These are phyloP conservation scores for Whitmania pigra DNA, from an alignment of 1,140 invertebrate species.

Conservation along the genomic window DNA sequence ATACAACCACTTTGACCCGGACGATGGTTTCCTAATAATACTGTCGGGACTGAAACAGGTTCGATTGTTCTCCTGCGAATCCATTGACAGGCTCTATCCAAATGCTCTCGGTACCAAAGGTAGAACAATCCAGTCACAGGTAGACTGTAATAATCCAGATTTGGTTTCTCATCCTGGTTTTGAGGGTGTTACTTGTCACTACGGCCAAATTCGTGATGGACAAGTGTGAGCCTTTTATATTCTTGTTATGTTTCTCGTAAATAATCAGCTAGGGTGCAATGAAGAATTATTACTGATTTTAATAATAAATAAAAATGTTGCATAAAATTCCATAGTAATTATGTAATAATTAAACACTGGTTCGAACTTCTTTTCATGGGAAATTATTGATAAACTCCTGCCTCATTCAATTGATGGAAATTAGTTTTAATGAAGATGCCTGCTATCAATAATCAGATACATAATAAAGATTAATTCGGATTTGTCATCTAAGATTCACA, in stretches of 20 bases:
- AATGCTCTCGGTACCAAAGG: constrained; percentile 28
- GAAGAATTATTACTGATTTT: neutral
- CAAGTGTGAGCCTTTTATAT: constrained; percentile 24
- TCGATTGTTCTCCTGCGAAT: constrained; percentile 27
- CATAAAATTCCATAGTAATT: too few species aligned
- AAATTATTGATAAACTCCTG: too few species aligned
- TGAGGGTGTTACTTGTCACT: constrained; percentile 23
- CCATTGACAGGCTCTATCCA: constrained; percentile 24
- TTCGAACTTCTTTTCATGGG: too few species aligned
- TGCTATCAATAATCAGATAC: too few species aligned
- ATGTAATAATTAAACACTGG: too few species aligned
- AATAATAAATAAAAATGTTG: neutral
- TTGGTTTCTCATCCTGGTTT: constrained; percentile 24
- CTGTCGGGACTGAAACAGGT: constrained; percentile 26
- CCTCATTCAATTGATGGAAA: too few species aligned
- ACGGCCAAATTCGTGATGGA: constrained; percentile 25
- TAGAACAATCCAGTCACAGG: constrained; percentile 27
- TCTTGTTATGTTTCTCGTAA: neutral
- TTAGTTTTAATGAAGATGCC: too few species aligned
- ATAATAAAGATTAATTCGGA: too few species aligned
- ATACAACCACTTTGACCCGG: constrained; percentile 28
- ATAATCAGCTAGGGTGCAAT: neutral
- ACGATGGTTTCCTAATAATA: constrained; percentile 28
- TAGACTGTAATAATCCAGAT: constrained; percentile 26
- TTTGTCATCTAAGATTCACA: too few species aligned